phyloP scores from a whole-genome alignment of 1,140 invertebrate genomes.

The Sitobion miscanthi region DNA sequence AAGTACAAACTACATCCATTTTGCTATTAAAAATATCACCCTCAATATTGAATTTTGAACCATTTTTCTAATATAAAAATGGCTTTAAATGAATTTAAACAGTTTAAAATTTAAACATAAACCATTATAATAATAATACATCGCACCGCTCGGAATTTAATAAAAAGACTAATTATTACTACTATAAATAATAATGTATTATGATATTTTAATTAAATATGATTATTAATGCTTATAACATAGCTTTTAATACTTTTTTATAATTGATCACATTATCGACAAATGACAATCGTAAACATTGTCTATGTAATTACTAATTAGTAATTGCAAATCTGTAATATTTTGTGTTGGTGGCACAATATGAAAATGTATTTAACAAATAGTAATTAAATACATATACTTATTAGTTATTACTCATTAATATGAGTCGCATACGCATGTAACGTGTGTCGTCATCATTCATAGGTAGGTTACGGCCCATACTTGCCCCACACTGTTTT shows the following conservation, averaged over 20 bases:
- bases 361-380: neutral
- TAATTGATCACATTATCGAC: neutral
- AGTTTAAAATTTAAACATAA: too few relatives aligned
- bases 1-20: neutral
- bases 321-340: neutral
- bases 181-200: neutral
- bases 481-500: neutral
- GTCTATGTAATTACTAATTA: neutral
- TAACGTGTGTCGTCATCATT: neutral
- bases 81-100: neutral
- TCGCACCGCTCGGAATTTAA: neutral
- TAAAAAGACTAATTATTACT: neutral
- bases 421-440: neutral
- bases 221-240: neutral
- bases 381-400: neutral
- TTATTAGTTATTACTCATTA: neutral
- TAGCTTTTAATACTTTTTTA: neutral
- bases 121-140: neutral
- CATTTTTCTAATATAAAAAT: neutral
- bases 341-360: neutral
- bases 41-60: neutral
- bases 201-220: neutral
- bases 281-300: neutral
- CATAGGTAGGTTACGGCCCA: neutral
- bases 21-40: neutral